These are phyloP conservation scores for Artemia franciscana DNA, from an alignment of 1,140 invertebrate species.

Conservation along the genomic window DNA sequence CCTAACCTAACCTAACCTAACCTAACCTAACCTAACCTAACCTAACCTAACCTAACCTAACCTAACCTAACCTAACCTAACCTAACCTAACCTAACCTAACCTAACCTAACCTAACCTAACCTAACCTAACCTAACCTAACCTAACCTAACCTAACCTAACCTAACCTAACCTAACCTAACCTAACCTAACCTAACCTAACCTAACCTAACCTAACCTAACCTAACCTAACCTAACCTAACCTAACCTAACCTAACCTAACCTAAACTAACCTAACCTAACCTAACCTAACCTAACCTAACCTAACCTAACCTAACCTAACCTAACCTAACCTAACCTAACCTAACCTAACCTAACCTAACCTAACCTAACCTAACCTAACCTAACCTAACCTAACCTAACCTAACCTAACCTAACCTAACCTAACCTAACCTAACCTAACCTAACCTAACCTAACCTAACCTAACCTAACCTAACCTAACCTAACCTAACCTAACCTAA, in stretches of 20 bases:
- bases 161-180: conserved; percentile 16
- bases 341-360: conserved; percentile 10
- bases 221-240: conserved; percentile 11
- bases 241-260: conserved; percentile 12
- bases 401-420: conserved; percentile 14
- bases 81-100: conserved; percentile 12
- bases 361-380: conserved; percentile 12
- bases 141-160: conserved; percentile 17
- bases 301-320: conserved; percentile 14
- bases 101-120: conserved; percentile 16
- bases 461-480: conserved; percentile 16
- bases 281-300: conserved; percentile 16
- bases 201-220: conserved; percentile 12
- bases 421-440: conserved; percentile 15
- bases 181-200: conserved; percentile 17
- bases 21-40: conserved; percentile 15
- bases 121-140: conserved; percentile 14
- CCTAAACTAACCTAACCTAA: conserved; percentile 12
- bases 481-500: too few relatives aligned
- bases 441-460: conserved; percentile 16
- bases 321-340: conserved; percentile 12
- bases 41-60: conserved; percentile 11
- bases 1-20: conserved; percentile 11
- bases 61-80: conserved; percentile 1
- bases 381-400: conserved; percentile 12